These are phyloP conservation scores for Apoderus coryli DNA, from an alignment of 2,888 invertebrate species.

Conservation along the genomic window DNA sequence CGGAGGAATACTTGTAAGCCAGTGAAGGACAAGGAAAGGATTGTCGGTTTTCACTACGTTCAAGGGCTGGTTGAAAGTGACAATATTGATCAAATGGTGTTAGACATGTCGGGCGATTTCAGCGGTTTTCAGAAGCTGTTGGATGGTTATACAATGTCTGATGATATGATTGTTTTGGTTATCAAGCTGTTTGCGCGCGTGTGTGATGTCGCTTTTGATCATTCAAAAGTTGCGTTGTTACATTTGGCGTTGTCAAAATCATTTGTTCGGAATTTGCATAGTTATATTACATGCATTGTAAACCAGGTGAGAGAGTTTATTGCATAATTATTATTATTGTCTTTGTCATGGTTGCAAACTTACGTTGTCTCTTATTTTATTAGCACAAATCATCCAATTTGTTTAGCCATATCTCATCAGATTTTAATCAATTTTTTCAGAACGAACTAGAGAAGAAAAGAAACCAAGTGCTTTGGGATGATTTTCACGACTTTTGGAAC, in stretches of 20 bases:
- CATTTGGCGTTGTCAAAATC: conserved; percentile 5
- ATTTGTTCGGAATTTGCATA: conserved; percentile 10
- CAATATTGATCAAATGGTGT: too few species aligned
- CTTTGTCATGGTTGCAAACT: too few species aligned
- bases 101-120: too few species aligned
- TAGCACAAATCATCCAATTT: too few species aligned
- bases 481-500: conserved; percentile 12
- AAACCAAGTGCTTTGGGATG: conserved; percentile 11
- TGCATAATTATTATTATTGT: too few species aligned
- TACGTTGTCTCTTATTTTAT: too few species aligned
- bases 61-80: too few species aligned
- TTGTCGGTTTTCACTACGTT: too few species aligned
- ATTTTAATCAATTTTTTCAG: conserved; percentile 7
- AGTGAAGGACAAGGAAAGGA: too few species aligned
- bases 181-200: conserved; percentile 7
- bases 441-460: conserved; percentile 3
- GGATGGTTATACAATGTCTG: conserved; percentile 5
- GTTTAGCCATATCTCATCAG: too few species aligned
- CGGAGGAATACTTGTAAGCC: too few species aligned
- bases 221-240: conserved; percentile 7
- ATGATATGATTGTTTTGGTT: conserved; percentile 10
- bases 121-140: conserved; percentile 10
- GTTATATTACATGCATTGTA: conserved; percentile 7
- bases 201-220: conserved; percentile 7
- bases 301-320: conserved; percentile 12